Evolutionary conservation across 2,113 vertebrate species (phyloP).

Genomic region (Dissostichus mawsoni): DNA sequence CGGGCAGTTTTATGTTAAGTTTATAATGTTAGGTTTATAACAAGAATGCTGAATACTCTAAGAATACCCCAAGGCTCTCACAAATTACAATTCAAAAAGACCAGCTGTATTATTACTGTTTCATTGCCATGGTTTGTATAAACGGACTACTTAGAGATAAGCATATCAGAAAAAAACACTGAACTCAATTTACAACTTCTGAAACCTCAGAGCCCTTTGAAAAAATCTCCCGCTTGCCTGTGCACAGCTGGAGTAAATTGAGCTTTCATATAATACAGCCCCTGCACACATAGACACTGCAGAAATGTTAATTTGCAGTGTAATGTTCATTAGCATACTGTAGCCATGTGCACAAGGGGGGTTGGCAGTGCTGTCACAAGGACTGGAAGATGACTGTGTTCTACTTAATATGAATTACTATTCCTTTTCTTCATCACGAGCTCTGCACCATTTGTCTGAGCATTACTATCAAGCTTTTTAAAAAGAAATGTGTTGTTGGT

Average conservation of each 20-base stretch:
- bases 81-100: not conserved
- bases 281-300: not conserved
- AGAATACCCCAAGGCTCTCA: not conserved
- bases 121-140: not conserved
- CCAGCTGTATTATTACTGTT: not conserved
- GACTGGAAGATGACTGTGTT: conserved; percentile 29
- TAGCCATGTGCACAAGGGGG: conserved; percentile 9
- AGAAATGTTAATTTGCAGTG: conserved; percentile 29
- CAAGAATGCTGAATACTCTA: not conserved
- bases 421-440: not conserved
- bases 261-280: not conserved
- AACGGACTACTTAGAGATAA: not conserved
- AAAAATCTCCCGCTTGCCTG: conserved; percentile 9
- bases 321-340: conserved; percentile 35
- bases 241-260: conserved; percentile 29
- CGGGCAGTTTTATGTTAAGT: not conserved
- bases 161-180: not conserved
- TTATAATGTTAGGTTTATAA: not conserved
- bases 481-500: too few relatives aligned
- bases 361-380: conserved; percentile 51
- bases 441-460: too few relatives aligned
- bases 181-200: conserved; percentile 1
- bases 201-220: not conserved
- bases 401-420: not conserved
- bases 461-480: too few relatives aligned